phyloP scores from a whole-genome alignment of 23 tunicate genomes.

The Halocynthia aurantium region DNA sequence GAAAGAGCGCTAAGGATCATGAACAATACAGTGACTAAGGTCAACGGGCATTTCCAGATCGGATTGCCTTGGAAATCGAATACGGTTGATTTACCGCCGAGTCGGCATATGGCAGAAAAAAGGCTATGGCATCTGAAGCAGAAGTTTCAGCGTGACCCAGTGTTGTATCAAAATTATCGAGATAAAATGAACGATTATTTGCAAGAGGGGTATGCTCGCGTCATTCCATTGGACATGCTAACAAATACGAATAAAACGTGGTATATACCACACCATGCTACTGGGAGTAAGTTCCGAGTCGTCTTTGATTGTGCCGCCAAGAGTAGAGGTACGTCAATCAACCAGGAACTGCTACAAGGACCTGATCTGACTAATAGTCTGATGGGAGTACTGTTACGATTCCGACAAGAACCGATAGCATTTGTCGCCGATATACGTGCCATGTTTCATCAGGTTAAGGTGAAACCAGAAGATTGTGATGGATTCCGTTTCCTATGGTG shows the following conservation, averaged over 20 bases:
- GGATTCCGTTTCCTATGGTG: conserved; percentile 21
- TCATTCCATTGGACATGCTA: background rate
- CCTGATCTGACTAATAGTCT: conserved; percentile 42
- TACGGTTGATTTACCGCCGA: background rate
- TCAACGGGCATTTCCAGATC: conserved; percentile 9
- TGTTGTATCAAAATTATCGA: background rate
- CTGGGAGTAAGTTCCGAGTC: conserved; percentile 26
- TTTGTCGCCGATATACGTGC: conserved; percentile 34
- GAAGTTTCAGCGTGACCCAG: background rate
- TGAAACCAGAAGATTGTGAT: conserved; percentile 11
- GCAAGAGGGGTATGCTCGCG: background rate
- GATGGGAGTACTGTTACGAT: conserved; percentile 28
- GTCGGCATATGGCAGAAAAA: conserved; percentile 5
- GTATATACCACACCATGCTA: conserved; percentile 36
- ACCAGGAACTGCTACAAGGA: conserved; percentile 27
- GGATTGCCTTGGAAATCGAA: conserved; percentile 14
- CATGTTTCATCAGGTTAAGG: conserved; percentile 57
- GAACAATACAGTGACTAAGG: background rate
- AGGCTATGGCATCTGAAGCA: background rate
- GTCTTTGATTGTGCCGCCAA: conserved; percentile 22
- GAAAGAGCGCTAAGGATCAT: background rate
- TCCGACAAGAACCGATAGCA: conserved; percentile 34
- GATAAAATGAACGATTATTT: conserved; percentile 9
- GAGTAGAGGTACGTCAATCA: conserved; percentile 20
- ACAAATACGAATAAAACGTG: background rate